Evolutionary conservation across 2,888 invertebrate species (phyloP).

Genomic region (Drosophila nr. perissopoda): DNA sequence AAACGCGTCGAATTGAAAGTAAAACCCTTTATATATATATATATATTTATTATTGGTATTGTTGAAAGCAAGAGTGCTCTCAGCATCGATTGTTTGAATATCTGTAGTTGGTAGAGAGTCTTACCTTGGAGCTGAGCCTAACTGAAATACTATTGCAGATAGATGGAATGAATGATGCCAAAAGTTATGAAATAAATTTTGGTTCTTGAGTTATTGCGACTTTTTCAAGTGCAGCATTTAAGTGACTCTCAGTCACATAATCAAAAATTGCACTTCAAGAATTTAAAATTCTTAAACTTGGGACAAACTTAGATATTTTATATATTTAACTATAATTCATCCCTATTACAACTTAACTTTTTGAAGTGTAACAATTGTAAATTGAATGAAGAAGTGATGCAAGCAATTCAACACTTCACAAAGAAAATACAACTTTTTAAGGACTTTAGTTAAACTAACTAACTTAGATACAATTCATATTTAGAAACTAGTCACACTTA

Average conservation of each 20-base stretch:
- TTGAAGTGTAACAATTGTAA: background rate
- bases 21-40: conserved; percentile 32
- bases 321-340: background rate
- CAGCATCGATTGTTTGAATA: background rate
- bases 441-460: background rate
- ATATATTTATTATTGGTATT: background rate
- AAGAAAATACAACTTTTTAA: background rate
- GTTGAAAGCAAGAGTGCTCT: conserved; percentile 12
- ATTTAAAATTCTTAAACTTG: background rate
- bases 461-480: accelerated
- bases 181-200: background rate
- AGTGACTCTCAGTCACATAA: background rate
- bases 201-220: background rate
- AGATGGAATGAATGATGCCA: background rate
- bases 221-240: background rate
- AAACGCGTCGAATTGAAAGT: conserved; percentile 54
- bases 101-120: background rate
- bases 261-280: background rate
- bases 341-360: background rate
- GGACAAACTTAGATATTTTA: accelerated
- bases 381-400: background rate
- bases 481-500: background rate
- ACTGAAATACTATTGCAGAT: background rate
- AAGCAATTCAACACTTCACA: background rate
- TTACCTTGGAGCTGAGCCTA: background rate